These are phyloP conservation scores for Drosophila paulistorum DNA, from an alignment of 1,140 invertebrate genomes.

Conservation along the genomic window DNA sequence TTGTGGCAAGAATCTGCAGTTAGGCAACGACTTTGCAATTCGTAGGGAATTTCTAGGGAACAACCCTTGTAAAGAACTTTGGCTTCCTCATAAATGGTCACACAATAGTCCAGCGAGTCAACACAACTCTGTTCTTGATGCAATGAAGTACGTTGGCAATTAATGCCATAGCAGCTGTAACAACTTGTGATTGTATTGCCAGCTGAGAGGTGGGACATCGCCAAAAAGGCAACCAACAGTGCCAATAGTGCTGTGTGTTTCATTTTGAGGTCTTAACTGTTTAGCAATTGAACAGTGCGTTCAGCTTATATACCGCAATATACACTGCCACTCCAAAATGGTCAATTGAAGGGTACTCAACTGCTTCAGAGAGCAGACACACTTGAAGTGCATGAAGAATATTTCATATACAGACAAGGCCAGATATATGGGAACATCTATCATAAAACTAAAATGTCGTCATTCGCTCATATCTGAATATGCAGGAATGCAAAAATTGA, in stretches of 20 bases:
- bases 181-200: constrained; percentile 57
- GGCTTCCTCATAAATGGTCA: constrained; percentile 57
- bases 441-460: not conserved
- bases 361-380: not conserved
- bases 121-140: constrained; percentile 40
- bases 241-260: constrained; percentile 49
- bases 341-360: constrained; percentile 57
- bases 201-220: constrained; percentile 22
- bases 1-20: constrained; percentile 57
- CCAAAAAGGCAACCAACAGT: constrained; percentile 38
- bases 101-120: constrained; percentile 71
- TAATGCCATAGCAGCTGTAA: constrained; percentile 65
- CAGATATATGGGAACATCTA: not conserved
- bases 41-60: constrained; percentile 64
- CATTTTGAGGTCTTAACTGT: constrained; percentile 53
- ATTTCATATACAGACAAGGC: not conserved
- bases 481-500: not conserved
- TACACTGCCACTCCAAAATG: constrained; percentile 33
- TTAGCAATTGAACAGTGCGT: constrained; percentile 33
- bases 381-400: constrained; percentile 24
- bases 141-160: constrained; percentile 59
- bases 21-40: constrained; percentile 56
- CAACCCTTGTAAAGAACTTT: constrained; percentile 72
- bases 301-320: constrained; percentile 59
- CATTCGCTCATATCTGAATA: not conserved